A percentile compares a stretch with the other conserved stretches of the same genome.
Evolutionary conservation across 2,113 vertebrate genomes (phyloP).

Genomic region (Panurus biarmicus): DNA sequence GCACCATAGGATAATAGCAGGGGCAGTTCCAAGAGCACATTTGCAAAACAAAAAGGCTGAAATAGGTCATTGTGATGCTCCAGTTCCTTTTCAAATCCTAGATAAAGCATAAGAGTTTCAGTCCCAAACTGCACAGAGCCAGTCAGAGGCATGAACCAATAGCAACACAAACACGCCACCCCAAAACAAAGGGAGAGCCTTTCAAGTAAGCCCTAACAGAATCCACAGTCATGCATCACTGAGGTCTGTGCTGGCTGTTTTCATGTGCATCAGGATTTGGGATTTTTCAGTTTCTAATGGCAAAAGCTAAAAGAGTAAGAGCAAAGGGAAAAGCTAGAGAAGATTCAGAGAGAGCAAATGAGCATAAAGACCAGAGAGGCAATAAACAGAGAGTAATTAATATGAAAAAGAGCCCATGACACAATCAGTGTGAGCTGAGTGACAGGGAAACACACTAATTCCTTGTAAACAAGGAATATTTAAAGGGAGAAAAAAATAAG

Average conservation of each 20-base stretch:
- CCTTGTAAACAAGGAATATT: background rate
- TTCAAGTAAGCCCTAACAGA: background rate
- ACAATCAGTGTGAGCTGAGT: background rate
- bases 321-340: background rate
- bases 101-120: background rate
- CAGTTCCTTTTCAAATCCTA: conserved; percentile 41
- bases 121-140: background rate
- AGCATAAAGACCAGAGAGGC: background rate
- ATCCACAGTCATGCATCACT: background rate
- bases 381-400: background rate
- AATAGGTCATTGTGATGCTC: conserved; percentile 42
- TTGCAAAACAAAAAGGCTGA: conserved; percentile 35
- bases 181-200: background rate
- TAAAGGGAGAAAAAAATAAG: accelerated
- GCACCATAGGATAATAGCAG: background rate
- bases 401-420: background rate
- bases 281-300: background rate
- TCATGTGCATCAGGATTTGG: background rate
- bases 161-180: background rate
- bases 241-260: background rate
- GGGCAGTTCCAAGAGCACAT: background rate
- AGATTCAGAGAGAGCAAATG: background rate
- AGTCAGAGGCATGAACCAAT: background rate
- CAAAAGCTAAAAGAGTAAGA: background rate
- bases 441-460: background rate